Conservation (phyloP, 2,113 vertebrate genomes). For the Etia nguti region DNA sequence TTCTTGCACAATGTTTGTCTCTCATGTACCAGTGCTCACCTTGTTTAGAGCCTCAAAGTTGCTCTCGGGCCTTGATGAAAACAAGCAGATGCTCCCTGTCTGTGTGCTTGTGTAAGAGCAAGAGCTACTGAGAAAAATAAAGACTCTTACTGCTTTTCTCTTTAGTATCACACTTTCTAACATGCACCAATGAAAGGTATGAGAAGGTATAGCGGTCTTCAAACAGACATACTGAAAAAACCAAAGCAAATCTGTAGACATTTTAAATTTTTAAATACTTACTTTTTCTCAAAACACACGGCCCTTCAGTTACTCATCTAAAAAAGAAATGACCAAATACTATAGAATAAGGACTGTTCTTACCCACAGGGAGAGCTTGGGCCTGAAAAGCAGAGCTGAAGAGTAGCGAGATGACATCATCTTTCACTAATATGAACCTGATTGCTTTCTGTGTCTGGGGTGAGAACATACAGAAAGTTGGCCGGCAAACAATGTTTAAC, state of each 20-base stretch:
- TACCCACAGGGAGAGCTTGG: slow-evolving; percentile 4
- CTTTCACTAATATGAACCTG: slow-evolving; percentile 48
- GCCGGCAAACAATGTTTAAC: slow-evolving; percentile 1
- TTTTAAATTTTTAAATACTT: neutral
- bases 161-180: neutral
- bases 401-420: slow-evolving; percentile 52
- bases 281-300: neutral
- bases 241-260: neutral
- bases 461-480: slow-evolving; percentile 32
- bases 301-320: neutral
- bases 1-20: neutral
- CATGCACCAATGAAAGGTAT: neutral
- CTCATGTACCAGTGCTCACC: neutral
- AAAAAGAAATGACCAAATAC: neutral
- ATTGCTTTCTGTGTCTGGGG: slow-evolving; percentile 19
- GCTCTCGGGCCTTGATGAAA: slow-evolving; percentile 1
- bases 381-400: slow-evolving; percentile 1
- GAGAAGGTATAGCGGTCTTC: neutral
- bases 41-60: slow-evolving; percentile 14
- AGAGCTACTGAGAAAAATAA: neutral
- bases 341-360: slow-evolving; percentile 4
- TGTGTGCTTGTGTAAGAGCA: neutral
- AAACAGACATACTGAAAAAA: neutral
- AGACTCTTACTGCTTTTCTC: neutral
- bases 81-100: slow-evolving; percentile 6